Evolutionary conservation across 2,797 vertebrate species (phyloP), one percentile per base, ranked within the genome.

Genomic region (Ibycter americanus): DNA sequence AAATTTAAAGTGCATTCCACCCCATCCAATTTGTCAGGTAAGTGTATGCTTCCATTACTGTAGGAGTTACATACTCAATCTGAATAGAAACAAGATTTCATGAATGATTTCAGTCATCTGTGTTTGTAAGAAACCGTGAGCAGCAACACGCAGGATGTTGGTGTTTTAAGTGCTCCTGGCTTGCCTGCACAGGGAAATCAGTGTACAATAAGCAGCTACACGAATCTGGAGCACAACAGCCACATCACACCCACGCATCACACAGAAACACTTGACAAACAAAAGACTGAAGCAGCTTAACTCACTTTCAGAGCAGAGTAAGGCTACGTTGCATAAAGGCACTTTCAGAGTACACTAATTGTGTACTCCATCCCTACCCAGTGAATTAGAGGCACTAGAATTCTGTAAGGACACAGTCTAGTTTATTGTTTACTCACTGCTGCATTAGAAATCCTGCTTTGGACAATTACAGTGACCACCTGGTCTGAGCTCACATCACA

Each of bases 1-100:
- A 36, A 77, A 73, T 91, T 73, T 38, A 82, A 82, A 95, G 87
- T 52, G 89, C 89, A 80, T 51, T 61, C 73, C 56, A 85, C 52
- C 55, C 86, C 44, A 59, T 52, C 51, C 89, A 55, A 36, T 92
- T 72, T 95, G 61, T 58, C 87, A 77, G 81, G 83, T 56, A 63
- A 59, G 79, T 29, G 78, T 44, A 20, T 40, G 47, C 56, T 92
- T 58, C 49, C 25, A 1, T 2, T 18, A 68, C 9, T 49, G 92
- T 18, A 68, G 80, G 83, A 96, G 83, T 36, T 31, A 6, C 59
- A 23, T 2, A 11, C 56, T n/a, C 70, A 6, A 32, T 32, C 61
- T 68, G 83, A 84, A 66, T 5, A 67, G 81, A 62, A 90, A 32
- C 15, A 59, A 25, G 56, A 46, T n/a, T 73, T 36, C 42, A 19